Evolutionary conservation across 2,797 vertebrate genomes (phyloP).

Genomic region (Pteronotus mesoamericanus): DNA sequence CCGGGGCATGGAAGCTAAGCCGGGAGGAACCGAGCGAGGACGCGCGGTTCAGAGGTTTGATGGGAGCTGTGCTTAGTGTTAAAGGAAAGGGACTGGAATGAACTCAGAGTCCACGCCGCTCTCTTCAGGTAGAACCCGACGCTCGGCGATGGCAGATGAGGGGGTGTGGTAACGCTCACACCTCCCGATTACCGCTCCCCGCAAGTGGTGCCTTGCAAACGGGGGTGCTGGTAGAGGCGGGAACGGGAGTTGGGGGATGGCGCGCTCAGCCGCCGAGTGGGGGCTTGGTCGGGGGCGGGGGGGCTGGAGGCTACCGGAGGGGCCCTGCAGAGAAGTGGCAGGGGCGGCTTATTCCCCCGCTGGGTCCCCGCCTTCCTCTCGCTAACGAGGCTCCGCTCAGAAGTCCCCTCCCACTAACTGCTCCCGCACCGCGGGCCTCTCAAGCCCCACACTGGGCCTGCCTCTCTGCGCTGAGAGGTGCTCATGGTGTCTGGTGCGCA

Average conservation of each 20-base stretch:
- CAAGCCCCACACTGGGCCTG: neutral
- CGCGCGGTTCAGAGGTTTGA: neutral
- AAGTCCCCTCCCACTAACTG: neutral
- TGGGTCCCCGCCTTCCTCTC: neutral
- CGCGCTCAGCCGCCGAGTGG: neutral
- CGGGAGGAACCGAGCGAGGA: neutral
- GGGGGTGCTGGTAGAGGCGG: too few relatives aligned
- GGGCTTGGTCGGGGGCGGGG: neutral
- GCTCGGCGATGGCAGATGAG: too few relatives aligned
- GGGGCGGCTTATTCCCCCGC: too few relatives aligned
- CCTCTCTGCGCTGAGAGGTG: neutral
- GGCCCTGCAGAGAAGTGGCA: neutral
- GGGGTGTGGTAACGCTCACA: neutral
- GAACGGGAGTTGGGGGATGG: too few relatives aligned
- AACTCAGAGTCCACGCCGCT: neutral
- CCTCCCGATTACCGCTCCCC: neutral
- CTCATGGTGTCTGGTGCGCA: neutral
- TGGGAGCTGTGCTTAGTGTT: neutral
- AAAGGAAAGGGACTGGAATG: neutral
- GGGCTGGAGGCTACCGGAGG: neutral
- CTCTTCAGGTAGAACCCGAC: neutral
- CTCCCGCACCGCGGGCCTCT: neutral
- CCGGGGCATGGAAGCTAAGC: neutral
- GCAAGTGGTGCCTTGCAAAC: neutral
- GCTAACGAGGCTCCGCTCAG: neutral